Evolutionary conservation across 2,113 vertebrate species (phyloP), one percentile per base, ranked within the genome.

Genomic region (Fulica atra): DNA sequence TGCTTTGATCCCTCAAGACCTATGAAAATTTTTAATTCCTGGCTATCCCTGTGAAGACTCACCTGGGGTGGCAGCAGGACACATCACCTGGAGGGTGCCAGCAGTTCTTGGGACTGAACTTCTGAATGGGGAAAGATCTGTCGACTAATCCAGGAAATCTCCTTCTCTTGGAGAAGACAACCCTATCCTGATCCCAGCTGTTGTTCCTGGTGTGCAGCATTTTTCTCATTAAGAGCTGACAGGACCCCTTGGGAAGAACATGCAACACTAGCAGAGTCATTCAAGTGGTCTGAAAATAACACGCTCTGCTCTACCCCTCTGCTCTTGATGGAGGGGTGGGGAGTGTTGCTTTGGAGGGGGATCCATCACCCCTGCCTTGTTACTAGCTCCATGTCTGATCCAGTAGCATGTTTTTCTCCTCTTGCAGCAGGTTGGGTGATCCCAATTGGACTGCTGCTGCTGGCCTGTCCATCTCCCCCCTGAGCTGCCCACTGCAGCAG

Each of bases 401-500:
- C 31, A 51, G 59, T n/a, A 48, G n/a, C 44, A 26, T 2, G 3
- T 59, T 8, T 26, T 44, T n/a, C 31, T 63, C 21, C 46, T 44
- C 29, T 63, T 23, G 38, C 3, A 9, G 38, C 57, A 66, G 46
- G 33, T 14, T 13, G 61, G 68, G 9, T 70, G 68, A 28, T 65
- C 50, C 44, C 60, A 86, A 1, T 29, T 50, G 5, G 23, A 17
- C 23, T n/a, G 59, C 40, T 56, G 66, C 54, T 38, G 18, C n/a
- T 3, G 10, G n/a, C 19, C 6, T 5, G 3, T 35, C 56, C 56
- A 17, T 36, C 31, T 88, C 6, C 26, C 24, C 24, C 19, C 10
- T 0, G 2, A 24, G 63, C 72, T 57, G 29, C 64, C 46, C 5
- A 1, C 42, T 9, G 38, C 24, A 69, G 19, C 0, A 0, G 6